These are phyloP conservation scores for Laothoe populi DNA, from an alignment of 2,888 invertebrate species.

Conservation along the genomic window DNA sequence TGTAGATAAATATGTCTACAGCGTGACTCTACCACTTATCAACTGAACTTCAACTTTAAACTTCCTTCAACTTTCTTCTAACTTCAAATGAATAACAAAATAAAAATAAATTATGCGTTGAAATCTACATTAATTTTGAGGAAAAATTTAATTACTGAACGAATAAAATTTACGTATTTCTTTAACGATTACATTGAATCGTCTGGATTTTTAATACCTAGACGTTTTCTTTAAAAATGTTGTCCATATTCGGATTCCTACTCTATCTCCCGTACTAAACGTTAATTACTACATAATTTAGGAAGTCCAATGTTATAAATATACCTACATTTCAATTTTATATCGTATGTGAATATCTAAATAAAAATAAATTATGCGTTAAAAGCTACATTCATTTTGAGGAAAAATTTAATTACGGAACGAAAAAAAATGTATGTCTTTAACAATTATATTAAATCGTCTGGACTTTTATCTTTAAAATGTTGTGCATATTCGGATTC, in stretches of 20 bases:
- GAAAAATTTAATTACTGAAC: conserved; percentile 10
- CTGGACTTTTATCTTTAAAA: not conserved
- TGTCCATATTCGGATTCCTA: not conserved
- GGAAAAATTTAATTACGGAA: conserved; percentile 5
- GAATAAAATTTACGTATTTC: not conserved
- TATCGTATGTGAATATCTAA: not conserved
- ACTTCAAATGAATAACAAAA: not conserved
- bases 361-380: conserved; percentile 1
- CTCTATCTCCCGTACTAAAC: no score
- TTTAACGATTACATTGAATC: not conserved
- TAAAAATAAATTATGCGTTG: conserved; percentile 2
- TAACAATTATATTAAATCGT: not conserved
- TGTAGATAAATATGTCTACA: no score
- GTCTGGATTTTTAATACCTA: not conserved
- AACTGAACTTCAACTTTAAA: no score
- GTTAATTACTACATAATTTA: no score
- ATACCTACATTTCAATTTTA: no score
- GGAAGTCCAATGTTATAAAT: no score
- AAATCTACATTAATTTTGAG: conserved; percentile 8
- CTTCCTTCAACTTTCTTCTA: not conserved
- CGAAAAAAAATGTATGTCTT: not conserved
- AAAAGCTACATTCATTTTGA: conserved; percentile 5
- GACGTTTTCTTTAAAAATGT: not conserved
- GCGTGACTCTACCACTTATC: no score
- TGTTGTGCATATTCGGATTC: not conserved